Percentiles rank a stretch among this genome's conserved stretches.
phyloP scores from a whole-genome alignment of 2,797 vertebrate genomes.

The Sphenodon punctatus region DNA sequence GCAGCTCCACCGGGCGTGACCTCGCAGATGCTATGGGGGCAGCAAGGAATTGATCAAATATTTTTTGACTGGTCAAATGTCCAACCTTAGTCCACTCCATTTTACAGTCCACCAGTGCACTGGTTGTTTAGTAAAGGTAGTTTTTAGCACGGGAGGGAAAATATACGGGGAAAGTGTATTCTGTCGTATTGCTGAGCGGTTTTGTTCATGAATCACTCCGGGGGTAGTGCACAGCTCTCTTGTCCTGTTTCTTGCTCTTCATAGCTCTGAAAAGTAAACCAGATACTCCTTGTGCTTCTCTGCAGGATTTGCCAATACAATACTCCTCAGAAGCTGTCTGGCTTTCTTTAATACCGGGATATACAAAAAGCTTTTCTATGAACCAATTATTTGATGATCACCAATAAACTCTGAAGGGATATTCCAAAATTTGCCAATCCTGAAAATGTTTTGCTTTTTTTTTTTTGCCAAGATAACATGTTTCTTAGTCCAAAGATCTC shows the following conservation, averaged over 20 bases:
- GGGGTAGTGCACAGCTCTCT: not conserved
- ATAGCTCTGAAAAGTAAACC: not conserved
- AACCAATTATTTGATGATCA: not conserved
- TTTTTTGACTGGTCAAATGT: too few species aligned
- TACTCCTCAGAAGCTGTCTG: not conserved
- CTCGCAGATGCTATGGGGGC: too few species aligned
- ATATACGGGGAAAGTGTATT: not conserved
- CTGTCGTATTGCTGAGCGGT: not conserved
- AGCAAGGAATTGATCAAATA: too few species aligned
- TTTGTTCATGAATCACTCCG: not conserved
- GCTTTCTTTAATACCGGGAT: not conserved
- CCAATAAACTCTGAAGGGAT: not conserved
- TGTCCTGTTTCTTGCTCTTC: not conserved
- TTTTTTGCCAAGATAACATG: not conserved
- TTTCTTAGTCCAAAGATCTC: not conserved
- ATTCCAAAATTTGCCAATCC: not conserved
- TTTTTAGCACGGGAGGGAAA: too few species aligned
- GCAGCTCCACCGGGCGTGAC: too few species aligned
- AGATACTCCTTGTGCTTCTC: not conserved
- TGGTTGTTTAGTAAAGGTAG: too few species aligned
- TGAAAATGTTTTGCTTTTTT: not conserved
- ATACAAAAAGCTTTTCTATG: not conserved
- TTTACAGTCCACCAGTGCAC: too few species aligned
- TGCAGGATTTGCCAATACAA: not conserved
- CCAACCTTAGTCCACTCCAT: too few species aligned